Evolutionary conservation across 1,140 invertebrate species (phyloP).

Genomic region (Lepidurus couesii): DNA sequence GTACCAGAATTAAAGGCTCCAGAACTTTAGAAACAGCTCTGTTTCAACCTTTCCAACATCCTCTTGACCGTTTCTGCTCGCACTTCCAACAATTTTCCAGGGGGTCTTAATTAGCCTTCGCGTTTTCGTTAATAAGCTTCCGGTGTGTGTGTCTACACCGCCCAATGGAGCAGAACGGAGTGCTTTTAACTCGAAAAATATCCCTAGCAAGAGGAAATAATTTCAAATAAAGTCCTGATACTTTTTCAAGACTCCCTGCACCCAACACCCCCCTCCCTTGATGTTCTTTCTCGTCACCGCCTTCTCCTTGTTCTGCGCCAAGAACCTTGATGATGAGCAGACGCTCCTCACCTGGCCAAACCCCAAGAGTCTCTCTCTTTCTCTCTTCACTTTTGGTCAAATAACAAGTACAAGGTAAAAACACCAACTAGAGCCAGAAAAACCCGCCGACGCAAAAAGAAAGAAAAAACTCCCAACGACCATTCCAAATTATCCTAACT

Average conservation of each 20-base stretch:
- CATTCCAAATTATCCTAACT: background rate
- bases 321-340: slow-evolving; percentile 15
- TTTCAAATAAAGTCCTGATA: background rate
- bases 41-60: background rate
- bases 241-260: background rate
- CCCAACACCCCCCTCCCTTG: background rate
- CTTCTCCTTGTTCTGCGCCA: slow-evolving; percentile 2
- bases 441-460: background rate
- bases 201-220: background rate
- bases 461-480: background rate
- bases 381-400: slow-evolving; percentile 9
- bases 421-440: background rate
- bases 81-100: background rate
- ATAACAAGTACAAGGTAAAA: background rate
- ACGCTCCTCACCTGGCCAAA: slow-evolving; percentile 2
- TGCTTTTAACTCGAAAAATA: background rate
- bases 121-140: slow-evolving; percentile 15
- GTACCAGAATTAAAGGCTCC: background rate
- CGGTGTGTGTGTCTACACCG: background rate
- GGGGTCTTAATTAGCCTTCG: background rate
- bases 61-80: slow-evolving; percentile 3
- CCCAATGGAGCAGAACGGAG: slow-evolving; percentile 3
- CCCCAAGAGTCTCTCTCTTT: background rate
- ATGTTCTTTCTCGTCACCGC: slow-evolving; percentile 9
- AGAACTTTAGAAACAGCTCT: no score